Evolutionary conservation across 1,140 invertebrate species (phyloP), one percentile per base, ranked within the genome.

Genomic region (Papilio dardanus): DNA sequence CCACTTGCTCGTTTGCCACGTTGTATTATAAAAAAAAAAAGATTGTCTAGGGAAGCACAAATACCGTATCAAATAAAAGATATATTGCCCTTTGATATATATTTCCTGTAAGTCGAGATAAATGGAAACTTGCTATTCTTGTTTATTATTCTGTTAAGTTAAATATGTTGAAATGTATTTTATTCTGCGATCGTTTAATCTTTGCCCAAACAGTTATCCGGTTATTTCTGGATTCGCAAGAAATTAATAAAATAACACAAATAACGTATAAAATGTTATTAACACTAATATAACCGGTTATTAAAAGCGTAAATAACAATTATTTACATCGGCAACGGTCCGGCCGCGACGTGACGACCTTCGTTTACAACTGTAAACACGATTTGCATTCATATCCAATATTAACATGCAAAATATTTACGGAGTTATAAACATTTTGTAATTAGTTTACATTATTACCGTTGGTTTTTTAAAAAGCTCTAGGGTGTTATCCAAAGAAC

Each of bases 341-440:
- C 30, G 33, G 6, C 2, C 28, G 62, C 31, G 30, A 67, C 33
- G 33, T 67, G 35, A 68, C n/a, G 66, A 40, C 67, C 67, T 69
- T 69, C 67, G 33, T 21, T 8, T 3, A 6, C n/a, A 69, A 69
- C 67, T 69, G 33, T 69, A 69, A 69, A 69, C 67, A 37, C 67
- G 19, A 40, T 69, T 69, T 69, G 67, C 67, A 69, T 40, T 69
- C 65, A 66, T 66, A 66, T 35, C n/a, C 31, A 69, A 19, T 69
- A 40, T 40, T 37, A 69, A 69, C 67, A 40, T 12, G 10, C 35
- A 24, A 69, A 68, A 69, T 35, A 69, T 37, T 24, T 69, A 12
- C 35, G 67, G 35, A n/a, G 19, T 40, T 40, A 19, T 40, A 35
- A 69, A 69, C 67, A 69, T 69, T 69, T 69, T 33, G 21, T 14